Conservation (phyloP, 2,888 invertebrate species). For the Lumbricus terrestris region DNA sequence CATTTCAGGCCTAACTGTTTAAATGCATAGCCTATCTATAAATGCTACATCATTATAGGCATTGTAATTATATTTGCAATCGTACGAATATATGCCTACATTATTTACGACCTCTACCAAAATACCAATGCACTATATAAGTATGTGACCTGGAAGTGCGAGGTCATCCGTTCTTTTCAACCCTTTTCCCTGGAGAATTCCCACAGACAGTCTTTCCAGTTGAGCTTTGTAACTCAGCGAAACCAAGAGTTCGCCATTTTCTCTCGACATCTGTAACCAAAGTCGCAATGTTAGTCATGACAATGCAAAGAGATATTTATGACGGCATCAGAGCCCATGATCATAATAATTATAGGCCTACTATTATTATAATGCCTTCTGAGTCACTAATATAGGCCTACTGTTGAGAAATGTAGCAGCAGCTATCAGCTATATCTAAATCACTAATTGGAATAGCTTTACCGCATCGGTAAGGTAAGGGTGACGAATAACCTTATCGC, state of each 20-base stretch:
- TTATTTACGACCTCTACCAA: neutral
- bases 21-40: no score
- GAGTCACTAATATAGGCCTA: no score
- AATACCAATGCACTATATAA: neutral
- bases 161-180: constrained; percentile 54
- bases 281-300: neutral
- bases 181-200: constrained; percentile 70
- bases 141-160: constrained; percentile 19
- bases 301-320: neutral
- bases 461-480: neutral
- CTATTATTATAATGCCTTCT: no score
- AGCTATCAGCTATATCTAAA: no score
- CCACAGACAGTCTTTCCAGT: constrained; percentile 72
- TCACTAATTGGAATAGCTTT: no score
- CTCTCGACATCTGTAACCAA: constrained; percentile 43
- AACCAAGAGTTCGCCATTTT: constrained; percentile 69
- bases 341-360: no score
- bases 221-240: constrained; percentile 76
- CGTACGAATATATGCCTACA: no score
- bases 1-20: no score
- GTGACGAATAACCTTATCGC: neutral
- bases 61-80: no score
- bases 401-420: no score
- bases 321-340: neutral
- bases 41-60: no score